Evolutionary conservation across 2,113 vertebrate species (phyloP), one percentile per base, ranked within the genome.

Genomic region (Gasterosteus nipponicus): DNA sequence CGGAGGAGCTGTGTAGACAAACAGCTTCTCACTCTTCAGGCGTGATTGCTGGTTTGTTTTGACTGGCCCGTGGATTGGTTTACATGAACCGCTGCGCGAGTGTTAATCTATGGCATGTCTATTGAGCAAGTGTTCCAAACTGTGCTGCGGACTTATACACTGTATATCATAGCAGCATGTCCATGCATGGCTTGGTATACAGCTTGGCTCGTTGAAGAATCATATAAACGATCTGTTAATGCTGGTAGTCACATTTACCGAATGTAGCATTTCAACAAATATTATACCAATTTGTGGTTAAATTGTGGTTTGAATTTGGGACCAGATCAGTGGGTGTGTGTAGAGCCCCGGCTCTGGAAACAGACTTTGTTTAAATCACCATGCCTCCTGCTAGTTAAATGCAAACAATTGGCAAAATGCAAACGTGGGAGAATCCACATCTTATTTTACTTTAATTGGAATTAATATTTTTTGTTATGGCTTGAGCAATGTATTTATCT

Each of bases 21-120:
- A 73, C 69, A 80, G 76, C 71, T 51, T 75, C 65, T 86, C 80
- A 85, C 76, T 85, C 60, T 73, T 75, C 79, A 46, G 67, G 63
- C 84, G 58, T 85, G 84, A 90, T 80, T 69, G 69, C 85, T 61
- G 65, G 44, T 89, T 87, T 91, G 81, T 90, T 92, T 86, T 87
- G 75, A 83, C 78, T 84, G 84, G 78, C 80, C 56, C 73, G 74
- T 46, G 22, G 19, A 73, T 73, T 65, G 56, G 84, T 89, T 87
- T 90, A 90, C 69, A 68, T 69, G 51, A 87, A 73, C 79, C 81
- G 59, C 82, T 75, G 69, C 9, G n/a, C 39, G 58, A 80, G 86
- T 89, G 77, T 86, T 82, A 87, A 89, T 91, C 75, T 87, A 84
- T 79, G 69, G 78, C 77, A 57, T 72, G 72, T 83, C 85, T 85